Conservation (phyloP, 1,140 invertebrate genomes). For the Nasonia vitripennis region DNA sequence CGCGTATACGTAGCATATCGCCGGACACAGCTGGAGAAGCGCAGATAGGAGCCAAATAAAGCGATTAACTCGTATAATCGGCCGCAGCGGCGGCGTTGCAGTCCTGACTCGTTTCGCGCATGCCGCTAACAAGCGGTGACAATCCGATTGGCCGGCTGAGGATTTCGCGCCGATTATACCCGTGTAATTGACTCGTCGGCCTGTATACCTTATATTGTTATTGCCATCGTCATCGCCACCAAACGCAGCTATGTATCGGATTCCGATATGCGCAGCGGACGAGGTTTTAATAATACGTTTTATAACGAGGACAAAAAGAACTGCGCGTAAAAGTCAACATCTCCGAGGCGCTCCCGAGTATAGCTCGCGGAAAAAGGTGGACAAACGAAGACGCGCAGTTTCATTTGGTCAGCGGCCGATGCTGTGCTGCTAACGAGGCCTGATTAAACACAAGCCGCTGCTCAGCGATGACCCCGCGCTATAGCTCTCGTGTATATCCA, state of each 20-base stretch:
- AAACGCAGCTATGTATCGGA: no score
- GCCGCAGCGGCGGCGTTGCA: no score
- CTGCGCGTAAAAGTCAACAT: no score
- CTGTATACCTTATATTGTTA: no score
- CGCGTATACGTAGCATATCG: no score
- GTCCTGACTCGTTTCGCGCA: background rate
- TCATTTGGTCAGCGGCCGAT: constrained; percentile 1
- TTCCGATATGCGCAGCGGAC: no score
- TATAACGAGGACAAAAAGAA: background rate
- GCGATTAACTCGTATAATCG: background rate
- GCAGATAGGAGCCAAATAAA: background rate
- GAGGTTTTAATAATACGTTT: no score
- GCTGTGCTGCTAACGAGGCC: constrained; percentile 55
- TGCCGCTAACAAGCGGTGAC: background rate
- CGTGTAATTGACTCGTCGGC: background rate
- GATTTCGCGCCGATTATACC: background rate
- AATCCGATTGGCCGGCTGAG: background rate
- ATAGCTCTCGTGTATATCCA: no score
- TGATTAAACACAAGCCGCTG: constrained; percentile 56
- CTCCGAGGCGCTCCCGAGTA: background rate
- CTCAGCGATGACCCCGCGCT: constrained; percentile 14
- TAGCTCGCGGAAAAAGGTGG: background rate
- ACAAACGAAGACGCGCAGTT: background rate
- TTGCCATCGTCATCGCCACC: no score
- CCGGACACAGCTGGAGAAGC: no score